phyloP scores from a whole-genome alignment of 53 echinoderm and acorn worm species.

The Zoroaster sp. region DNA sequence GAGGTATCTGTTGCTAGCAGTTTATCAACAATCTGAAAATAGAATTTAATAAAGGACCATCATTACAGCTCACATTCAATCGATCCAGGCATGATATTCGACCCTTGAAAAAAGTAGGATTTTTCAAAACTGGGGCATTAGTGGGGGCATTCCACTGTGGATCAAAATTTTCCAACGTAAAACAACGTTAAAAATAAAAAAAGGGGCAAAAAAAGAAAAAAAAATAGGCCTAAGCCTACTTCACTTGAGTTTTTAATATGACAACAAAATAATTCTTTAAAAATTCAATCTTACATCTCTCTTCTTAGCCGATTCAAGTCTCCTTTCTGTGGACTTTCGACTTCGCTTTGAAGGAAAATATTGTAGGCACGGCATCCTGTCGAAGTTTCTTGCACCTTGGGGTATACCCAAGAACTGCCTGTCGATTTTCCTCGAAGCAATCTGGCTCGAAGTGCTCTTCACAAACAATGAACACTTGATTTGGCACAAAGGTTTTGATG shows the following conservation, averaged over 20 bases:
- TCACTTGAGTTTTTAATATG: not conserved
- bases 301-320: not conserved
- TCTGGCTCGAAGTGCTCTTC: conserved; percentile 61
- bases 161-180: too few species aligned
- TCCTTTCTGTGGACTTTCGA: not conserved
- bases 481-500: conserved; percentile 33
- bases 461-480: conserved; percentile 43
- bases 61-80: not conserved
- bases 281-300: not conserved
- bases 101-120: too few species aligned
- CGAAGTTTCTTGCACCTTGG: conserved; percentile 35
- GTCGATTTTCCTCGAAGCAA: conserved; percentile 55
- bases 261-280: not conserved
- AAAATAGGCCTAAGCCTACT: not conserved
- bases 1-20: not conserved
- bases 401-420: conserved; percentile 34
- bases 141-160: not conserved
- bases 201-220: too few species aligned
- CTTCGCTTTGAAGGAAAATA: conserved; percentile 14
- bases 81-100: too few species aligned
- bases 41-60: not conserved
- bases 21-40: conserved; percentile 16
- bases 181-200: too few species aligned
- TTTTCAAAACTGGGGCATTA: not conserved
- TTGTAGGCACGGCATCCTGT: conserved; percentile 57